Evolutionary conservation across 1,140 invertebrate genomes (phyloP).

Genomic region (Dendroctonus valens): DNA sequence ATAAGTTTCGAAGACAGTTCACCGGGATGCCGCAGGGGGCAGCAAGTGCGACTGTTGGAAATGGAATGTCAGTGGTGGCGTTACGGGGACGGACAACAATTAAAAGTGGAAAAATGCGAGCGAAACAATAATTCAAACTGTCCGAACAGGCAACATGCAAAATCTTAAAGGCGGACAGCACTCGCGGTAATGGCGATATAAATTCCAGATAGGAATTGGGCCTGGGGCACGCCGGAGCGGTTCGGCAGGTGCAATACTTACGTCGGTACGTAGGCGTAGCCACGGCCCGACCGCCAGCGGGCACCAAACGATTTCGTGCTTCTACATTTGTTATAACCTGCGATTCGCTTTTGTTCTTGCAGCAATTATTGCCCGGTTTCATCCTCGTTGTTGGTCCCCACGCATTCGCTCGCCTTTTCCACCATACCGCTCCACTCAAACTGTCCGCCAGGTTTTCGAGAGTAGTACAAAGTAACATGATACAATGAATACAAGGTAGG

Average conservation of each 20-base stretch:
- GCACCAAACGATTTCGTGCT: conserved; percentile 25
- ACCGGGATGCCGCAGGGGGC: too few species aligned
- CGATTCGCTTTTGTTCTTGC: conserved; percentile 14
- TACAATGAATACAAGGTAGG: neutral
- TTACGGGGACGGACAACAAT: too few species aligned
- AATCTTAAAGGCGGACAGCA: conserved; percentile 29
- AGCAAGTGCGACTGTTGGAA: too few species aligned
- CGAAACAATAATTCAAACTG: conserved; percentile 13
- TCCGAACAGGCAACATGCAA: conserved; percentile 14
- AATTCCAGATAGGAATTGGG: conserved; percentile 26
- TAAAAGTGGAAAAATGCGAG: neutral
- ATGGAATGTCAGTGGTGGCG: too few species aligned
- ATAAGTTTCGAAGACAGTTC: too few species aligned
- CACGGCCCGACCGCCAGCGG: conserved; percentile 6
- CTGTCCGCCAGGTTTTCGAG: neutral
- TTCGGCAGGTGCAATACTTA: conserved; percentile 29
- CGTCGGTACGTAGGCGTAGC: conserved; percentile 26
- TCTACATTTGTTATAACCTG: conserved; percentile 29
- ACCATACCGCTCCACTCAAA: neutral
- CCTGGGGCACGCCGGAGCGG: neutral
- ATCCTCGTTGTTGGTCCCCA: neutral
- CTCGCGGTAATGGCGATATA: conserved; percentile 29
- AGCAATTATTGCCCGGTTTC: too few species aligned
- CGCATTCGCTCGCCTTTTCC: neutral
- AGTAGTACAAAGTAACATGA: neutral